Conservation (phyloP, 2,888 invertebrate genomes). For the Epinotia nisella region DNA sequence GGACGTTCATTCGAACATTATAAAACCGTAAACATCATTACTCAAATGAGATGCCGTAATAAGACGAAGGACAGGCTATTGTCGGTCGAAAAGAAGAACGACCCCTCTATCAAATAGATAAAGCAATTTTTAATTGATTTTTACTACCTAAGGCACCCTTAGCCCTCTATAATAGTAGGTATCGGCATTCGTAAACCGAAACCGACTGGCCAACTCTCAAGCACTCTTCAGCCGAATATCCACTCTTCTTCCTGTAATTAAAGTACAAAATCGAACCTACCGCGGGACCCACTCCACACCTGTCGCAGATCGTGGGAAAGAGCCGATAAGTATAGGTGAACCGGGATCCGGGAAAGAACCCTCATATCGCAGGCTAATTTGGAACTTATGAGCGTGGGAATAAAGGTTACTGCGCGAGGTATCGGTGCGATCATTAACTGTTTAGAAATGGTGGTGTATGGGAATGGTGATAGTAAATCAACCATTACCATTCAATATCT, state of each 20-base stretch:
- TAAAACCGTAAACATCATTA: too few relatives aligned
- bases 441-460: conserved; percentile 9
- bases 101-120: conserved; percentile 14
- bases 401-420: conserved; percentile 39
- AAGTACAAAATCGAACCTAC: conserved; percentile 7
- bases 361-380: conserved; percentile 16
- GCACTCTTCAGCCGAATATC: not conserved
- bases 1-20: too few relatives aligned
- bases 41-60: too few relatives aligned
- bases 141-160: not conserved
- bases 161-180: not conserved
- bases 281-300: conserved; percentile 54
- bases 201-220: not conserved
- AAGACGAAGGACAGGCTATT: too few relatives aligned
- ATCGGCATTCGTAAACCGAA: conserved; percentile 7
- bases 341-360: conserved; percentile 33
- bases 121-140: conserved; percentile 16
- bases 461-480: conserved; percentile 20
- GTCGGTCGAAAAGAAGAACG: too few relatives aligned
- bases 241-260: not conserved
- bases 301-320: conserved; percentile 68
- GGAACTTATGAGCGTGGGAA: not conserved
- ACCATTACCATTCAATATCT: conserved; percentile 8
- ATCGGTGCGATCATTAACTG: conserved; percentile 5
- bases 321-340: conserved; percentile 44